These are phyloP conservation scores for Pseudonaja textilis DNA, from an alignment of 2,113 vertebrate species.

Conservation along the genomic window DNA sequence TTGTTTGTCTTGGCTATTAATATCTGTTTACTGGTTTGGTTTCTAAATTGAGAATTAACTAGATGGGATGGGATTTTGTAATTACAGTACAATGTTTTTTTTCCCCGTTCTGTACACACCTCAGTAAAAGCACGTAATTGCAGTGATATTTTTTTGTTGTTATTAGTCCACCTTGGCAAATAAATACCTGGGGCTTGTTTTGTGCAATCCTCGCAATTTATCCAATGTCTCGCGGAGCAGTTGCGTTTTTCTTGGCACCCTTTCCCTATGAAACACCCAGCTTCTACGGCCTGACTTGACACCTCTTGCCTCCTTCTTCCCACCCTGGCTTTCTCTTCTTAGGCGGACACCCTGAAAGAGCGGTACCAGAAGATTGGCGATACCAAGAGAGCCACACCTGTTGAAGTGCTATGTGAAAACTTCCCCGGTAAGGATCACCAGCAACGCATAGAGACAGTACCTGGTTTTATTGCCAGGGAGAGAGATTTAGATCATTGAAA, in stretches of 20 bases:
- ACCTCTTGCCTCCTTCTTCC: too few species aligned
- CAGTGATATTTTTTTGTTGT: neutral
- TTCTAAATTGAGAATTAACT: neutral
- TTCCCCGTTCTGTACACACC: neutral
- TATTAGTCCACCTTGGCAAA: neutral
- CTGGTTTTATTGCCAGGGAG: neutral
- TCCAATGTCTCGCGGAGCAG: too few species aligned
- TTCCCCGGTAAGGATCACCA: slow-evolving; percentile 83
- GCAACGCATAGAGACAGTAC: neutral
- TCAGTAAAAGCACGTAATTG: neutral
- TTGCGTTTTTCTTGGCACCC: neutral
- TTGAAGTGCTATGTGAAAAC: slow-evolving; percentile 95
- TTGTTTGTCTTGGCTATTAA: neutral
- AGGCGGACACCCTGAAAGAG: slow-evolving; percentile 97
- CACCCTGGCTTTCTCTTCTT: neutral
- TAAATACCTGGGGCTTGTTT: neutral
- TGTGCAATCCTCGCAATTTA: neutral
- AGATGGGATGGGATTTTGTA: neutral
- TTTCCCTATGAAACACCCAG: too few species aligned
- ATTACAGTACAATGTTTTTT: neutral
- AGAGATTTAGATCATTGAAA: neutral
- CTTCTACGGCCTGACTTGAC: neutral
- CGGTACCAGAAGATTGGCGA: slow-evolving; percentile 97
- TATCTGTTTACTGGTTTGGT: neutral
- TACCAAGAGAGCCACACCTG: slow-evolving; percentile 91